Evolutionary conservation across 2,113 vertebrate genomes (phyloP), one percentile per base, ranked within the genome.

Genomic region (Turnix velox): DNA sequence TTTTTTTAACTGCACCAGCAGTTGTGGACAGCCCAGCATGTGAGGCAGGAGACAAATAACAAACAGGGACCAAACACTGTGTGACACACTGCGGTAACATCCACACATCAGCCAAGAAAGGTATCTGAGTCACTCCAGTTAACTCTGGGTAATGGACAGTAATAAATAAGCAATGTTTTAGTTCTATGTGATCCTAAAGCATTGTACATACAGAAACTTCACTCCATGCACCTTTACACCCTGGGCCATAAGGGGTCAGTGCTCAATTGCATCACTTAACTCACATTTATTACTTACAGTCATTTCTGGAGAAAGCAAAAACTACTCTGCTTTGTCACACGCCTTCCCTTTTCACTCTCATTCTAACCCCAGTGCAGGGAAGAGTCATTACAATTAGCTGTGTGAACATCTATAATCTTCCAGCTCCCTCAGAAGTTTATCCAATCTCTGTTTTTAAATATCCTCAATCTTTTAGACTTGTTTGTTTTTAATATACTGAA

Each of bases 11-110:
- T 13, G 23, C 16, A 23, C 3, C 48, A 68, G 51, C 39, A 63
- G 33, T 1, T 67, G 42, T 7, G 33, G 25, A 37, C 18, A 71
- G 42, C 19, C 69, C 27, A 43, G 4, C 0, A 0, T 1, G 18
- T 5, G 18, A 40, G 45, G 6, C 39, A 48, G 51, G 33, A 42
- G 42, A 87, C 31, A 73, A 49, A 18, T 8, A 43, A n/a, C n/a
- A n/a, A n/a, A n/a, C n/a, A n/a, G n/a, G n/a, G 40, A 31, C 9
- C n/a, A 28, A 6, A 1, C 3, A n/a, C n/a, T n/a, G 40, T 28
- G 42, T 61, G 83, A 33, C 42, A 51, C 24, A 48, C 0, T 0
- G 10, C 3, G 22, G 15, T 6, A 14, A 43, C 22, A 40, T 24
- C 28, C 37, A n/a, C 40, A 1, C 0, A 6, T 43, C 7, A 51